Evolutionary conservation across 2,797 vertebrate genomes (phyloP), one percentile per base, ranked within the genome.

Genomic region (Chromis chromis): DNA sequence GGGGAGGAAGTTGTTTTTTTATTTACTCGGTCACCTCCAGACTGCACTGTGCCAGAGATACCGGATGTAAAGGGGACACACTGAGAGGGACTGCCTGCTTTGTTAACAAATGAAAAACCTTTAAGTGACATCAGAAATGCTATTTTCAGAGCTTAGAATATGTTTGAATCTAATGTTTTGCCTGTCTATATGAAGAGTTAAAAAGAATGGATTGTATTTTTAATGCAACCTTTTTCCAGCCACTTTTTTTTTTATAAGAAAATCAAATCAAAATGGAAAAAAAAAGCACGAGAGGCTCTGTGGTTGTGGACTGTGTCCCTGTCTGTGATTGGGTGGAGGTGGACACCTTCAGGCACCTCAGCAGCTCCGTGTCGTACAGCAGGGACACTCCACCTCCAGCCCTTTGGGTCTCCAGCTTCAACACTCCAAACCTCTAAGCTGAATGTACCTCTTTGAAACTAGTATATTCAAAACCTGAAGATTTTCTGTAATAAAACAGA

Each of bases 401-500:
- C 87, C 84, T 82, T 71, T 61, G 76, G 87, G 88, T 79, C 85
- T 90, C 90, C 84, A 83, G 89, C 90, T 85, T 91, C 86, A 81
- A 81, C 86, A 84, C 90, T 88, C 78, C 76, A 75, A 88, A 92
- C 88, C 89, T 92, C 93, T 67, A 82, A 92, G 91, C 83, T 94
- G 95, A 95, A 95, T 96, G 94, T 95, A 96, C 92, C 92, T 93
- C 91, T 94, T 93, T 91, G 83, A 92, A 90, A 91, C 85, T 79
- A 88, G 85, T 91, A 82, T 93, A 91, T 91, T 94, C 87, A 88
- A 92, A 91, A 91, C 64, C 74, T 79, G 58, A 93, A 81, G 79
- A 81, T 88, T 88, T 94, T 94, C 88, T 94, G 83, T 89, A 95
- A 95, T 95, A 95, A 95, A 95, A 83, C 85, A 84, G 83, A 91